phyloP scores from a whole-genome alignment of 2,888 invertebrate species.

The Rhopalosiphum nymphaeae region DNA sequence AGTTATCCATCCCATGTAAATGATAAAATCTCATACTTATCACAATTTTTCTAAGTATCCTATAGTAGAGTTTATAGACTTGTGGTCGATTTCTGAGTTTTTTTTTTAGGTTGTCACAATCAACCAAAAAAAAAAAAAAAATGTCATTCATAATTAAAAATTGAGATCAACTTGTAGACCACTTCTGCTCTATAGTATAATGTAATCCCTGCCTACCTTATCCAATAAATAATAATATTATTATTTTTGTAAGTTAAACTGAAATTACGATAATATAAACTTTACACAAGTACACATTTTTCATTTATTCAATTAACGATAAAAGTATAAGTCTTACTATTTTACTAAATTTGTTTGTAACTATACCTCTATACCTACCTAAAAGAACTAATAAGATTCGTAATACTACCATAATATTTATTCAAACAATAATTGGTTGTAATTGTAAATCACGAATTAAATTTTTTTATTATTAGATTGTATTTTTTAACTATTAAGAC shows the following conservation, averaged over 20 bases:
- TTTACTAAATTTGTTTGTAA: neutral
- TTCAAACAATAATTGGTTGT: neutral
- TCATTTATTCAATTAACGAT: neutral
- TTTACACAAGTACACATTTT: neutral
- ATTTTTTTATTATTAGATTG: neutral
- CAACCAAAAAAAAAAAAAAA: too few relatives aligned
- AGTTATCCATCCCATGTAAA: neutral
- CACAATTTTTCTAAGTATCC: neutral
- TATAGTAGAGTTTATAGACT: too few relatives aligned
- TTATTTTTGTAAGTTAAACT: neutral
- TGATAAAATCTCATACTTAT: neutral
- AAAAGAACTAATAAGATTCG: neutral
- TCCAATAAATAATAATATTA: neutral
- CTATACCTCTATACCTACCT: neutral
- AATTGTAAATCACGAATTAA: neutral
- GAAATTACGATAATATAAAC: neutral
- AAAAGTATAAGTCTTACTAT: neutral
- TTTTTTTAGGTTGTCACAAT: too few relatives aligned
- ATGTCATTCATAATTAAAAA: too few relatives aligned
- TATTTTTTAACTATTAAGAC: neutral
- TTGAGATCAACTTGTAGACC: too few relatives aligned
- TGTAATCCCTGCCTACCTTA: neutral
- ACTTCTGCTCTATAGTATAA: too few relatives aligned
- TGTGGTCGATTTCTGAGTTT: too few relatives aligned
- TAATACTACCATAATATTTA: neutral